Evolutionary conservation across 2,888 invertebrate species (phyloP), one percentile per base, ranked within the genome.

Genomic region (Papilio gigon): DNA sequence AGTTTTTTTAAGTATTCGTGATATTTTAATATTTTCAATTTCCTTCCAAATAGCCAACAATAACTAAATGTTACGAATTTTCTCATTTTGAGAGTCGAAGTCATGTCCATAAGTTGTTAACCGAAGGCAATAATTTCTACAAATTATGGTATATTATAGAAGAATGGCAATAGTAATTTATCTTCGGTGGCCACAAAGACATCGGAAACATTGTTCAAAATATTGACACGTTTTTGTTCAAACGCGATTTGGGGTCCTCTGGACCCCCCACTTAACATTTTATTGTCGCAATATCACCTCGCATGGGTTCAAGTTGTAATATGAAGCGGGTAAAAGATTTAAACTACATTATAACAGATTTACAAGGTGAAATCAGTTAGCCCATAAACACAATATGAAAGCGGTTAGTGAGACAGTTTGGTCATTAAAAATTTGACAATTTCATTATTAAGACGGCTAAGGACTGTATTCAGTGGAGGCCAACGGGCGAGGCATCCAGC

Each of bases 151-250:
- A 84, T 80, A 84, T 84, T 84, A 84, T 83, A 75, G 73, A 74
- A 76, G 82, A 87, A 86, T 77, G 75, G 84, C 82, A 75, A 83
- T 75, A 84, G 85, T 85, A 86, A 91, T 92, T 91, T 87, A 91
- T 92, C 90, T 89, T 85, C 81, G 71, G 83, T 73, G 74, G 78
- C 88, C 90, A 92, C 90, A 92, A 90, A 86, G 79, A 83, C 83
- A 82, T 82, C 85, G 86, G 86, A 83, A 87, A 87, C 83, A 87
- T 88, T 90, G 89, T 91, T 85, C 89, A 88, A 82, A 90, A 88
- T 88, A 91, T 91, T 91, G 90, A 91, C 89, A 87, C 86, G 86
- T 90, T 89, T 90, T 89, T 89, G 85, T 88, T 81, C 79, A 77
- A 77, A 76, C 71, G 72, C 75, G 73, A 78, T 78, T 75, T 77